Base-by-base conservation (phyloP, 1,140 invertebrate species). In the Nilaparvata lugens region DNA sequence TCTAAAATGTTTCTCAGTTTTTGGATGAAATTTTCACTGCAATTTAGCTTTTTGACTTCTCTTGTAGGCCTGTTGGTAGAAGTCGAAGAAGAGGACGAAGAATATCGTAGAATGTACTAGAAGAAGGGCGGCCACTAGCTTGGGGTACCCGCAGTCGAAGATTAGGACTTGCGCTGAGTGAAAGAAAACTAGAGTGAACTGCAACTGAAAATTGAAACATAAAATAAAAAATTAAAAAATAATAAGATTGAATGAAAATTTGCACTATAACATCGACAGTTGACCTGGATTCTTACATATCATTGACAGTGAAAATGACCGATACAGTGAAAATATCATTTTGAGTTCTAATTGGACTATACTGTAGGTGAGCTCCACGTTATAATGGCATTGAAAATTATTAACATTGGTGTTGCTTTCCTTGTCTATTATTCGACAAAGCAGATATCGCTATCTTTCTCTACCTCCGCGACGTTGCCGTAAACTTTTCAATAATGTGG, bases 61-160 rank as follows among this genome's bases (percentile, higher is more conserved):
- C n/a, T 66, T 68, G 66, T 95, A 93, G 62, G 89, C 87, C 72
- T 87, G 86, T 63, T 86, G 81, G 74, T 95, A 97, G 78, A 96
- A 97, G 75, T 96, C 86, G 63, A 83, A 86, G 79, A 96, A 96
- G 25, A 96, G 82, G 19, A 82, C 81, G 73, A 95, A 91, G 80
- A 97, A 97, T 64, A 96, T 91, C 21, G 87, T 80, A 2, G 93
- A 91, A 73, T 96, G 93, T 1, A 92, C 77, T 63, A 94, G 77
- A 54, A 95, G 73, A 51, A 92, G 79, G 57, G 82, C 76, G 2
- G 87, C 87, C 16, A 92, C 83, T 60, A 89, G 73, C 66, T 81
- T 85, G 2, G 87, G 88, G 67, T 89, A 91, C 58, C 85, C 80
- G 68, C 88, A 91, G 61, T 86, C 84, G 64, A 80, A 81, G 31